Evolutionary conservation across 2,888 invertebrate genomes (phyloP), one percentile per base, ranked within the genome.

Genomic region (Eilema sororculum): DNA sequence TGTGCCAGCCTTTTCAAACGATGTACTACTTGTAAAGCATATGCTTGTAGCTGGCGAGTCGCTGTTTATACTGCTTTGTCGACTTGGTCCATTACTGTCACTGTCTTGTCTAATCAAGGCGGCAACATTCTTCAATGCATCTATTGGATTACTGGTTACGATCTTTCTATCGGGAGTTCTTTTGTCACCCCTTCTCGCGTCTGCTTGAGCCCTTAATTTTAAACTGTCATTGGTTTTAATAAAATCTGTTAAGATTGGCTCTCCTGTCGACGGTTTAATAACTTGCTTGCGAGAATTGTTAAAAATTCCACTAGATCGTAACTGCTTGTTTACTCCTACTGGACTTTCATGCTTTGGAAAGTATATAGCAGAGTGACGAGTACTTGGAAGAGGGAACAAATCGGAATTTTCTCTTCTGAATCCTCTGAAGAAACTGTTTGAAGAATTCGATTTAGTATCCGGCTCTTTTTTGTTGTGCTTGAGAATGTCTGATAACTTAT

Each of bases 401-500:
- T 98, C 98, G 0, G 98, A 98, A 90, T 98, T 98, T 90, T 98
- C 98, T 78, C 98, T 96, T 74, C 98, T 96, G 90, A 98, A 98
- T 52, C 97, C 97, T 80, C 97, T 96, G 78, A 97, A 96, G 91
- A 98, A 97, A 75, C 97, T 96, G 83, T 96, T 96, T 64, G 96
- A 96, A 81, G 97, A 93, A 89, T 96, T 97, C 20, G 96, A 96
- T 86, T 97, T 98, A 73, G 97, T 96, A 77, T 98, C 97, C 89
- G 97, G 97, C 73, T 94, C 93, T 74, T 97, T 96, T 81, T 97
- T 96, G 57, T 77, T 82, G 87, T 97, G 97, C 78, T 95, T 95
- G 68, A 95, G 89, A 86, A 96, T 94, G 80, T 94, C 93, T 72
- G 95, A 87, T 78, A 95, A 87, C 81, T 94, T 95, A 62, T 95